phyloP scores from a whole-genome alignment of 2,888 invertebrate genomes.

The Tanytarsus gracilentus region DNA sequence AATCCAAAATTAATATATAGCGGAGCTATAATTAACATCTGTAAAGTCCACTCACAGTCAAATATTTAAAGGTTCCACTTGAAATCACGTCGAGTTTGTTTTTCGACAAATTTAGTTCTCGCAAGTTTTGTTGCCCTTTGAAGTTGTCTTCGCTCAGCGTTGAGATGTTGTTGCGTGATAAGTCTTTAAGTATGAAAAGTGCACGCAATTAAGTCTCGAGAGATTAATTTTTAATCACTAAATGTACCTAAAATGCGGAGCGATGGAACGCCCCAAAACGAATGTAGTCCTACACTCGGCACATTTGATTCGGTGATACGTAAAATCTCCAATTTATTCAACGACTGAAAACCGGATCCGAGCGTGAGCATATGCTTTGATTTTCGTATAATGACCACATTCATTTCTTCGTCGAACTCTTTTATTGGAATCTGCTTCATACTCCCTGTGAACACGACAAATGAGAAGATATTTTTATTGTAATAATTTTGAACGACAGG shows the following conservation, averaged over 20 bases:
- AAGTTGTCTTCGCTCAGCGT: slow-evolving; percentile 63
- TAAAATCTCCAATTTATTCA: slow-evolving; percentile 55
- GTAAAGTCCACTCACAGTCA: slow-evolving; percentile 42
- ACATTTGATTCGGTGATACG: slow-evolving; percentile 63
- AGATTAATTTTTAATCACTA: background rate
- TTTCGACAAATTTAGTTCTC: slow-evolving; percentile 61
- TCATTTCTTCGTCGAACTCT: slow-evolving; percentile 54
- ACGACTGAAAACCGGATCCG: slow-evolving; percentile 58
- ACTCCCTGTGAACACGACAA: background rate
- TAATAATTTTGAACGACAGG: too few species aligned
- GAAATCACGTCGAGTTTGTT: slow-evolving; percentile 67
- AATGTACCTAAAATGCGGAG: slow-evolving; percentile 40
- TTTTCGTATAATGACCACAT: slow-evolving; percentile 58
- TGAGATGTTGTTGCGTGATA: slow-evolving; percentile 65
- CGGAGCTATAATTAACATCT: background rate
- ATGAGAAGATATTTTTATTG: too few species aligned
- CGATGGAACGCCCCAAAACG: slow-evolving; percentile 69
- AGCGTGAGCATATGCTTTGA: slow-evolving; percentile 61
- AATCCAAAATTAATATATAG: background rate
- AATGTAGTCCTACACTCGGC: slow-evolving; percentile 66
- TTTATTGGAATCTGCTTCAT: slow-evolving; percentile 57
- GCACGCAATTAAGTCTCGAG: background rate
- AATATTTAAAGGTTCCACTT: slow-evolving; percentile 65
- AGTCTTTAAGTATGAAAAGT: slow-evolving; percentile 44
- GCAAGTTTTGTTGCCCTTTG: slow-evolving; percentile 63